A percentile compares a stretch with the other conserved stretches of the same genome.
Evolutionary conservation across 1,140 invertebrate genomes (phyloP).

Genomic region (Drosophila lacertosa): DNA sequence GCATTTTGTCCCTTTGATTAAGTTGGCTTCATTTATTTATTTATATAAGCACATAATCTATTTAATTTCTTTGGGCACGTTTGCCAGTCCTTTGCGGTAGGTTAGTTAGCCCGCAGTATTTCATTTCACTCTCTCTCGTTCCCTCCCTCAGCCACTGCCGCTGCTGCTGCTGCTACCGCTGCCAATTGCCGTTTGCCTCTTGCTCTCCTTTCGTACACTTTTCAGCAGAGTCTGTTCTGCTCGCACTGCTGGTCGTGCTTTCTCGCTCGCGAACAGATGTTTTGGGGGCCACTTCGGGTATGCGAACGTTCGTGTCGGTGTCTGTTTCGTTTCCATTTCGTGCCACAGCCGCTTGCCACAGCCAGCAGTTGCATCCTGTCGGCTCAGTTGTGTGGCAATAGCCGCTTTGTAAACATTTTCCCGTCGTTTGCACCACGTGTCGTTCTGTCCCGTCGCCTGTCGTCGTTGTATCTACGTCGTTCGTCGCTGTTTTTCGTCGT

Average conservation of each 20-base stretch:
- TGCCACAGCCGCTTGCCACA: slow-evolving; percentile 48
- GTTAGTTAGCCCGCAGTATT: slow-evolving; percentile 58
- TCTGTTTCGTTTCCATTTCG: slow-evolving; percentile 60
- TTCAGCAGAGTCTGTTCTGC: slow-evolving; percentile 3
- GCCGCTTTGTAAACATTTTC: slow-evolving; percentile 76
- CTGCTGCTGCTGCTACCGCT: no score
- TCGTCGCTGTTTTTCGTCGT: slow-evolving; percentile 48
- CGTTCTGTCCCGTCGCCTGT: slow-evolving; percentile 56
- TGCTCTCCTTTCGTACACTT: neutral
- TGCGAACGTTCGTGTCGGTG: slow-evolving; percentile 51
- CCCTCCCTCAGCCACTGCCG: neutral
- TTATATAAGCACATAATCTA: slow-evolving; percentile 35
- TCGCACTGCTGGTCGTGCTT: slow-evolving; percentile 9
- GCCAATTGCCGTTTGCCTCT: no score
- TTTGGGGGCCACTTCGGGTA: slow-evolving; percentile 31
- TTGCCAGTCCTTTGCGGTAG: slow-evolving; percentile 63
- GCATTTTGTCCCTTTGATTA: slow-evolving; percentile 27
- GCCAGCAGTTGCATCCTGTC: slow-evolving; percentile 62
- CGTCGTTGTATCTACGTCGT: slow-evolving; percentile 50
- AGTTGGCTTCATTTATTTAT: slow-evolving; percentile 28
- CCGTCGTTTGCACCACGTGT: slow-evolving; percentile 65
- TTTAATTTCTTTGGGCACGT: slow-evolving; percentile 35
- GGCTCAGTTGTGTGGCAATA: slow-evolving; percentile 76
- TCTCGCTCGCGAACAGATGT: slow-evolving; percentile 56
- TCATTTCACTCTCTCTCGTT: slow-evolving; percentile 1